phyloP scores from a whole-genome alignment of 2,113 vertebrate genomes.

The Synchiropus splendidus region DNA sequence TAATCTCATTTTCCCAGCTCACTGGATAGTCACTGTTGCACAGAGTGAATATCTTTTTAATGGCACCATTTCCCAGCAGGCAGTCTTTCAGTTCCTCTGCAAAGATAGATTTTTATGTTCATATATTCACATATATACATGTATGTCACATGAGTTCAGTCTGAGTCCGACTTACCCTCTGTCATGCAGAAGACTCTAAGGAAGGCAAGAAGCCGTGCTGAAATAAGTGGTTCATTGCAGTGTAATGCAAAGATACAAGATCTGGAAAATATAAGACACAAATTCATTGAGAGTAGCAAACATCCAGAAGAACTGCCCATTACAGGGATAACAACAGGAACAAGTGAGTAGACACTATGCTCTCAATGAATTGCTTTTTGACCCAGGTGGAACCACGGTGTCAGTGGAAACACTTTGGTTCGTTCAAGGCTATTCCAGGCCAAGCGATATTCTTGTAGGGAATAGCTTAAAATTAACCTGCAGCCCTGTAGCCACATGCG shows the following conservation, averaged over 20 bases:
- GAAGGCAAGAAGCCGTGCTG: constrained; percentile 93
- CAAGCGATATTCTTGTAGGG: too few relatives aligned
- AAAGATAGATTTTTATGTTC: too few relatives aligned
- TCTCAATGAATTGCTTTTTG: too few relatives aligned
- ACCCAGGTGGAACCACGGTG: too few relatives aligned
- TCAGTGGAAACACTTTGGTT: too few relatives aligned
- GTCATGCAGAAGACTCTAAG: constrained; percentile 97
- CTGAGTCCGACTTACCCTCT: constrained; percentile 73
- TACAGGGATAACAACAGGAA: too few relatives aligned
- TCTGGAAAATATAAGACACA: constrained; percentile 49
- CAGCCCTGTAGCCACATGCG: too few relatives aligned
- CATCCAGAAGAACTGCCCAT: too few relatives aligned
- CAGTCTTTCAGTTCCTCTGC: constrained; percentile 90
- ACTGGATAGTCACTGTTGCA: constrained; percentile 91
- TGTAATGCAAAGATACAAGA: constrained; percentile 92
- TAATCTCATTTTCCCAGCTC: constrained; percentile 97
- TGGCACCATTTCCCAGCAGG: constrained; percentile 81
- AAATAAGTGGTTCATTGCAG: constrained; percentile 85
- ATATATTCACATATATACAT: background rate
- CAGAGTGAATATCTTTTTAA: constrained; percentile 92
- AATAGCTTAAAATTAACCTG: too few relatives aligned
- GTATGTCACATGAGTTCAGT: background rate
- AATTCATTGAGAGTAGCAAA: too few relatives aligned
- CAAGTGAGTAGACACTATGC: too few relatives aligned
- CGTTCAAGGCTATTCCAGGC: too few relatives aligned